Evolutionary conservation across 2,888 invertebrate species (phyloP), one percentile per base, ranked within the genome.

Genomic region (Ectobius pallidus): DNA sequence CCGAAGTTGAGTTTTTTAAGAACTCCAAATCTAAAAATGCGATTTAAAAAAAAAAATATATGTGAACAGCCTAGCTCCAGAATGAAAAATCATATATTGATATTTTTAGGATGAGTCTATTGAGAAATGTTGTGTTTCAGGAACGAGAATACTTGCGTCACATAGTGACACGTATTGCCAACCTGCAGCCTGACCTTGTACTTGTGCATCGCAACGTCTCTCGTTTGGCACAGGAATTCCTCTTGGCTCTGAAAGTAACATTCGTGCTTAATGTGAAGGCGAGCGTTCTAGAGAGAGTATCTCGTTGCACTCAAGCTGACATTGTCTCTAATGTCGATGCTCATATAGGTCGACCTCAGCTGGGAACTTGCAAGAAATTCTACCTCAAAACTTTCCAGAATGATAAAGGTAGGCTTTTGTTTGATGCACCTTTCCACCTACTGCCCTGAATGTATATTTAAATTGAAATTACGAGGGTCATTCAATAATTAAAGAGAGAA

Each of bases 251-350:
- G 72, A 92, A 92, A 39, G 92, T 97, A n/a, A 95, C 96, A 0
- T 86, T 99, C 14, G 92, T 96, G 0, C 85, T 93, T 62, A 94
- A 95, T 81, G 95, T 97, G 0, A 94, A 96, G 78, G 85, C 89
- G 49, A 89, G 88, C 46, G 91, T 96, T 2, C 89, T 99, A 82
- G 91, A 93, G 79, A 85, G 95, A 73, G 81, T 95, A 77, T 86
- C 95, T 0, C 86, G 94, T 42, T 92, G 93, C 75, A 90, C 94
- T 0, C 89, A 92, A 77, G 97, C 96, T 1, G 94, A 94, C 79
- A 88, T 96, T 55, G 90, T 97, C 4, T 88, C 92, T 14, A 93
- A 95, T 2, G 90, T 97, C 11, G 97, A 98, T 81, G 94, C 96
- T 0, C 90, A 95, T 75, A 81, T 83, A 30, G 91, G 91, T 0